Conservation (phyloP, 2,888 invertebrate species). For the Conops quadrifasciatus region DNA sequence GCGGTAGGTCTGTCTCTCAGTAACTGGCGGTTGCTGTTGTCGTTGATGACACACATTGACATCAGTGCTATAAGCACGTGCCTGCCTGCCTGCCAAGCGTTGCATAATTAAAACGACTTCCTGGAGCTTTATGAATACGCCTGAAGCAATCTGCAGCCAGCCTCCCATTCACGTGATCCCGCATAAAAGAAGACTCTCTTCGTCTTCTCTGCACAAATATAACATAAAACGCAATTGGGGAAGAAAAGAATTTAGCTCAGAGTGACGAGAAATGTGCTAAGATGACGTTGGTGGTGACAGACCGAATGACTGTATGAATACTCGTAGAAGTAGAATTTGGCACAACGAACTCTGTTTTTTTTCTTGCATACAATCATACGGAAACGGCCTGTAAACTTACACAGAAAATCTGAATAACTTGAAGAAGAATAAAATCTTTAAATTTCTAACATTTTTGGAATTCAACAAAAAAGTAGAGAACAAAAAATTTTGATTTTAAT, state of each 20-base stretch:
- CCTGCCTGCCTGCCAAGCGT: neutral
- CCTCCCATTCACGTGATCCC: constrained; percentile 15
- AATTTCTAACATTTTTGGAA: no score
- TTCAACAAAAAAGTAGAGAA: no score
- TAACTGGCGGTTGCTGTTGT: neutral
- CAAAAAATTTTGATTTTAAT: no score
- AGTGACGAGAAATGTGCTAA: neutral
- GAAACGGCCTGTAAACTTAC: neutral
- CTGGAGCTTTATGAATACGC: constrained; percentile 16
- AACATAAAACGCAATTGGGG: neutral
- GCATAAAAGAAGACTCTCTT: constrained; percentile 11
- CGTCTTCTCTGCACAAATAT: no score
- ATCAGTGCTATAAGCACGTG: constrained; percentile 5
- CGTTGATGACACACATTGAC: constrained; percentile 30
- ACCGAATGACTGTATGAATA: constrained; percentile 16
- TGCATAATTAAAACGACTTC: constrained; percentile 27
- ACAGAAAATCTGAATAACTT: neutral
- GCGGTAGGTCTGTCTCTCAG: neutral
- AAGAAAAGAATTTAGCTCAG: neutral
- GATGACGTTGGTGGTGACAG: neutral
- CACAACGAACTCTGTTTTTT: neutral
- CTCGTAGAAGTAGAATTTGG: constrained; percentile 9
- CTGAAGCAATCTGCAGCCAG: neutral
- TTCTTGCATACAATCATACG: neutral
- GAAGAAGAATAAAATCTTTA: no score